A percentile compares a stretch with the other conserved stretches of the same genome.
Evolutionary conservation across 2,888 invertebrate genomes (phyloP).

Genomic region (Cephus pulcher): DNA sequence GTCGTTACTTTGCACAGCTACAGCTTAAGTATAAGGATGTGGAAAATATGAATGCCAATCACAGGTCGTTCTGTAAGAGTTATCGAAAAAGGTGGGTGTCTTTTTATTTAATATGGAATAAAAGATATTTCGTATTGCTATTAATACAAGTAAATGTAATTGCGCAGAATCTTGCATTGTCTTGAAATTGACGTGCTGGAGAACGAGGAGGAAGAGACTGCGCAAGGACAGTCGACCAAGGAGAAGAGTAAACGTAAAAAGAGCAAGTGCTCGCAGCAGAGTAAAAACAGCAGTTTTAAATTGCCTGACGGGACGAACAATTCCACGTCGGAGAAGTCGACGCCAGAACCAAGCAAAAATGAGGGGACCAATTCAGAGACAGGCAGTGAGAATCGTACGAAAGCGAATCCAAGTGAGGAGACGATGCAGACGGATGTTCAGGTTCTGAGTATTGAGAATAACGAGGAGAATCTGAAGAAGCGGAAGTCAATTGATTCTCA

Average conservation of each 20-base stretch:
- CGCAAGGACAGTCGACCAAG: slow-evolving; percentile 37
- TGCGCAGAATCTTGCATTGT: slow-evolving; percentile 77
- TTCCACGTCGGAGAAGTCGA: slow-evolving; percentile 48
- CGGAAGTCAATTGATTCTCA: slow-evolving; percentile 57
- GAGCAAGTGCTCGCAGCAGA: slow-evolving; percentile 61
- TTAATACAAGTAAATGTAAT: neutral
- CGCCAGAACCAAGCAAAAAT: slow-evolving; percentile 48
- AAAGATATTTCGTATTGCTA: neutral
- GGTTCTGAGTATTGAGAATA: slow-evolving; percentile 53
- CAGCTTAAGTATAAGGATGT: slow-evolving; percentile 72
- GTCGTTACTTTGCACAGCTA: slow-evolving; percentile 81
- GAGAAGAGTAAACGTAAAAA: slow-evolving; percentile 65
- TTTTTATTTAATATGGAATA: neutral
- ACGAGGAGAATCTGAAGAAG: slow-evolving; percentile 62
- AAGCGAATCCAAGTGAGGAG: slow-evolving; percentile 32
- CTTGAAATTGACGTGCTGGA: slow-evolving; percentile 78
- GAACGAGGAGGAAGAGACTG: slow-evolving; percentile 67
- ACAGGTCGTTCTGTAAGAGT: slow-evolving; percentile 71
- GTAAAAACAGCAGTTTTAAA: slow-evolving; percentile 23
- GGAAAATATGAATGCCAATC: slow-evolving; percentile 66
- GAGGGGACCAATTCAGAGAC: slow-evolving; percentile 41
- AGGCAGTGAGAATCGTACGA: slow-evolving; percentile 37
- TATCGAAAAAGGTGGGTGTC: slow-evolving; percentile 73
- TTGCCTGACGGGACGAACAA: slow-evolving; percentile 27
- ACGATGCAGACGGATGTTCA: slow-evolving; percentile 38